Percentiles rank a stretch among this genome's conserved stretches.
Evolutionary conservation across 2,797 vertebrate species (phyloP).

Genomic region (Limnodromus scolopaceus): DNA sequence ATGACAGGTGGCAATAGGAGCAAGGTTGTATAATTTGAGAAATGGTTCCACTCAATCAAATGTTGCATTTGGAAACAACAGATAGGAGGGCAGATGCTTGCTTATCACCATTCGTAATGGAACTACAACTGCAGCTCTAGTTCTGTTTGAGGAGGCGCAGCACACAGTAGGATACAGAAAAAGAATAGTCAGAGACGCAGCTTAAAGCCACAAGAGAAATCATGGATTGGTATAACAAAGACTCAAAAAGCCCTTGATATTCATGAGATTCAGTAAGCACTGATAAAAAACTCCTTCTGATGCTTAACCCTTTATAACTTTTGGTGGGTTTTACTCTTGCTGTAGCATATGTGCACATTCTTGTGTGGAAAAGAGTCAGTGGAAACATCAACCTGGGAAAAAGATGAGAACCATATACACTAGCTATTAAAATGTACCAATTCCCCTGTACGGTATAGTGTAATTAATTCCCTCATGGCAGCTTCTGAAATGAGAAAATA

Average conservation of each 20-base stretch:
- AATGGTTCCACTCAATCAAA: background rate
- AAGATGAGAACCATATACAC: background rate
- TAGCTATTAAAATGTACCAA: background rate
- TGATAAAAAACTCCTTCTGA: constrained; percentile 1
- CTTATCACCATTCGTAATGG: background rate
- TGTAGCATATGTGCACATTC: background rate
- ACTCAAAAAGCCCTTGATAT: constrained; percentile 29
- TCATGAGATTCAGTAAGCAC: background rate
- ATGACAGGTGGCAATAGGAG: background rate
- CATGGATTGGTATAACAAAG: background rate
- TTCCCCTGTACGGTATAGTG: background rate
- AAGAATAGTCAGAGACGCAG: background rate
- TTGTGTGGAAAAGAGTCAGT: background rate
- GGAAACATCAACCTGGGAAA: background rate
- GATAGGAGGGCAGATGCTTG: background rate
- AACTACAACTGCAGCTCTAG: background rate
- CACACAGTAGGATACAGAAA: background rate
- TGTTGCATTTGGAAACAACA: constrained; percentile 26
- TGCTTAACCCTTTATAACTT: constrained; percentile 5
- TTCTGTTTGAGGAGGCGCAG: background rate
- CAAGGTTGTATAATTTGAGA: background rate
- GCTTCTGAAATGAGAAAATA: background rate
- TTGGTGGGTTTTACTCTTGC: background rate
- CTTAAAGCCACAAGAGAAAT: constrained; percentile 27
- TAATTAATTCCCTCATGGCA: background rate